These are phyloP conservation scores for Crypturellus tataupa DNA, from an alignment of 2,797 vertebrate genomes.

Conservation along the genomic window DNA sequence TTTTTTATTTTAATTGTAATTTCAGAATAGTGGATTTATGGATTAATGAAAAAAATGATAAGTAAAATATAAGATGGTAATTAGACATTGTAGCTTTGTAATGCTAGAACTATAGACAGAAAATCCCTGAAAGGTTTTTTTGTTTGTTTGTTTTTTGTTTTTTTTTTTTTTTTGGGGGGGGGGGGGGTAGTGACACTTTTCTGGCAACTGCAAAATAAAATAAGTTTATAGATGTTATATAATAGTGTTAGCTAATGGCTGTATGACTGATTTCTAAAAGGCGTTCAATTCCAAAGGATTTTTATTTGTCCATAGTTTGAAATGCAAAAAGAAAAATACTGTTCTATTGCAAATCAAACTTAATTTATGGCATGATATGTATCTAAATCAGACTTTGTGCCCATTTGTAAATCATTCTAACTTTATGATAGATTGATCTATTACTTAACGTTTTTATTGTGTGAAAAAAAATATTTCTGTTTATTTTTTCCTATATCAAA, in stretches of 20 bases:
- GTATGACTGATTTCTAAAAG: background rate
- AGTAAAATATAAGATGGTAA: background rate
- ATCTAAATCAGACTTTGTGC: rapidly evolving
- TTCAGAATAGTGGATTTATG: background rate
- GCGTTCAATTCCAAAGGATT: background rate
- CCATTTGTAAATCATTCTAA: background rate
- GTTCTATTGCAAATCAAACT: background rate
- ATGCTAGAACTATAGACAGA: background rate
- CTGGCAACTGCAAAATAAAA: background rate
- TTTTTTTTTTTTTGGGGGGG: background rate
- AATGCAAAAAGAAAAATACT: background rate
- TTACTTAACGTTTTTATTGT: background rate
- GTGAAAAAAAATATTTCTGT: background rate
- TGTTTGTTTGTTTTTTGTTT: too few species aligned
- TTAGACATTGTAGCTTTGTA: background rate
- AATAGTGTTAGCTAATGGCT: background rate
- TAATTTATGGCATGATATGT: background rate
- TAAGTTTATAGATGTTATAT: background rate
- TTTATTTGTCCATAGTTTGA: background rate
- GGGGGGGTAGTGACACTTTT: background rate
- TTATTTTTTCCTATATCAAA: background rate
- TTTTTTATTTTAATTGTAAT: background rate
- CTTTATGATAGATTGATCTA: background rate
- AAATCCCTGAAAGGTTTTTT: background rate
- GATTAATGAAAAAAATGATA: background rate